Percentiles rank a stretch among this genome's conserved stretches.
Conservation (phyloP, 2,797 vertebrate species). For the Alca torda region DNA sequence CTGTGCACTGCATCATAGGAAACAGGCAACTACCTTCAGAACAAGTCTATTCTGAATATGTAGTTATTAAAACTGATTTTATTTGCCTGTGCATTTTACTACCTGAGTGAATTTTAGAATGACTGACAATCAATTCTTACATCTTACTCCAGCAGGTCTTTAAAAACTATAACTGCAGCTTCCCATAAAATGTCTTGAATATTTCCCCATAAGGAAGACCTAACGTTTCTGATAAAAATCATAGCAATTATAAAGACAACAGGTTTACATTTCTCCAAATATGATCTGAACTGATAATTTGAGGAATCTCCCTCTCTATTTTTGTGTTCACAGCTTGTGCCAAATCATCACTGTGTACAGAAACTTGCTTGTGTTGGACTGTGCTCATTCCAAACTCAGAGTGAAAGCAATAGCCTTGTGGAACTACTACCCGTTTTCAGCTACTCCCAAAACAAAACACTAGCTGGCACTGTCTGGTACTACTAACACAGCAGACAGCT, state of each 20-base stretch:
- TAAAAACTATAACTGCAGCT: slow-evolving; percentile 34
- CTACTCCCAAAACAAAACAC: slow-evolving; percentile 44
- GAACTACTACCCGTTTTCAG: not conserved
- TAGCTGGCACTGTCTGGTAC: slow-evolving; percentile 24
- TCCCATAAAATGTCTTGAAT: slow-evolving; percentile 10
- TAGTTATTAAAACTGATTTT: slow-evolving; percentile 33
- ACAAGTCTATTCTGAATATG: not conserved
- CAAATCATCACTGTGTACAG: slow-evolving; percentile 12
- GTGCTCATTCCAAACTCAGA: not conserved
- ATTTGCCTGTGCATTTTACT: slow-evolving; percentile 21
- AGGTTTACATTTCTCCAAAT: slow-evolving; percentile 41
- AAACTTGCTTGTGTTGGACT: slow-evolving; percentile 5
- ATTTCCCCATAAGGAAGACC: slow-evolving; percentile 29
- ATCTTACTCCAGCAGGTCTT: slow-evolving; percentile 15
- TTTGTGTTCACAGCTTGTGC: not conserved
- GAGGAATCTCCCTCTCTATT: not conserved
- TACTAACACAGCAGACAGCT: not conserved
- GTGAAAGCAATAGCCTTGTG: not conserved
- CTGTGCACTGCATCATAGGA: not conserved
- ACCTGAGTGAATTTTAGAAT: not conserved
- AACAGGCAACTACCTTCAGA: not conserved
- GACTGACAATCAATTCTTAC: not conserved
- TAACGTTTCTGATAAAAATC: slow-evolving; percentile 56
- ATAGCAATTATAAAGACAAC: slow-evolving; percentile 61
- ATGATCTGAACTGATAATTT: slow-evolving; percentile 56